Evolutionary conservation across 53 echinoderm and acorn worm genomes (phyloP).

Genomic region (Antedon mediterranea): DNA sequence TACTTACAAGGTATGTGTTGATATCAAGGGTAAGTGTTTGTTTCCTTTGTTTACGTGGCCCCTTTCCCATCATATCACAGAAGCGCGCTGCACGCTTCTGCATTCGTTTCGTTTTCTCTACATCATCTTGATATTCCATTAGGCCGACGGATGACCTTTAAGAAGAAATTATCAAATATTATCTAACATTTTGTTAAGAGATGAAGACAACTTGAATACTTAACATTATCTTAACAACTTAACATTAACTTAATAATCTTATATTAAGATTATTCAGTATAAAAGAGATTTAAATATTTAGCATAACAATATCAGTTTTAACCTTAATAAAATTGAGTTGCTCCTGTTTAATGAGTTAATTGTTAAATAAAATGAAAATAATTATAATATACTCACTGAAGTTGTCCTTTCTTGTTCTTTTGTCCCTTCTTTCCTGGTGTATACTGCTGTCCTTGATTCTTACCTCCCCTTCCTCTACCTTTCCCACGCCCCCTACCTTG

Average conservation of each 20-base stretch:
- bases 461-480: constrained; percentile 31
- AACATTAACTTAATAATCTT: too few relatives aligned
- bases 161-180: background rate
- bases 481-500: constrained; percentile 63
- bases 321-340: too few relatives aligned
- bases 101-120: constrained; percentile 48
- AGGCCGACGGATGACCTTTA: background rate
- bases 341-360: too few relatives aligned
- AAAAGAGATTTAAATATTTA: too few relatives aligned
- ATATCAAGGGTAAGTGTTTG: constrained; percentile 72
- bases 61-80: constrained; percentile 74
- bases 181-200: background rate
- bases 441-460: constrained; percentile 11
- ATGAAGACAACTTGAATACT: too few relatives aligned
- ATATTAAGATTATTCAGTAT: too few relatives aligned
- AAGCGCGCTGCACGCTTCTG: constrained; percentile 93
- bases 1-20: constrained; percentile 52
- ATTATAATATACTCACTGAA: background rate
- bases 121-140: constrained; percentile 39
- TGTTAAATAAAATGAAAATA: too few relatives aligned
- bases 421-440: constrained; percentile 44
- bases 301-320: too few relatives aligned
- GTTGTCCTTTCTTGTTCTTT: constrained; percentile 37
- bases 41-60: constrained; percentile 53
- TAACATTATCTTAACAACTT: too few relatives aligned